Evolutionary conservation across 2,113 vertebrate species (phyloP), one percentile per base, ranked within the genome.

Genomic region (Melanerpes aurifrons): DNA sequence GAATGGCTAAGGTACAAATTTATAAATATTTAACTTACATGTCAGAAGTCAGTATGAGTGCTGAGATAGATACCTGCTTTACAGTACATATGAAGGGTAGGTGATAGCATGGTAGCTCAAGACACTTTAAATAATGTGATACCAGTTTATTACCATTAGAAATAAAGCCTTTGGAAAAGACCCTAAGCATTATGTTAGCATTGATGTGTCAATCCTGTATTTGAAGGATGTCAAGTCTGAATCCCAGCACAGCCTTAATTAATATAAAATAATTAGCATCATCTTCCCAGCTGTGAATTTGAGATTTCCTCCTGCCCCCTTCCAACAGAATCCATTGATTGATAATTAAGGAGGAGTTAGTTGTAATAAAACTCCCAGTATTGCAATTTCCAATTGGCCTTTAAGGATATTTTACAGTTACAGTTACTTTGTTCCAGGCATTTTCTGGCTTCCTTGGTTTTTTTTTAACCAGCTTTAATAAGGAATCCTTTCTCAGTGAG

Each of bases 191-290:
- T 96, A 96, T 98, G 97, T 97, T 98, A 97, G 90, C 98, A 97
- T 95, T 98, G 98, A 98, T 98, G 96, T 98, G 97, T 98, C 98
- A 98, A 98, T 98, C 97, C 93, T 96, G 96, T 89, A 96, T 96
- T 97, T 97, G 97, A 98, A 98, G 94, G 94, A 98, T 98, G 97
- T 95, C 93, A 97, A 28, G 61, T 93, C 95, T 96, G 96, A 98
- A 97, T 98, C 97, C 97, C 98, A 97, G 97, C 96, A 97, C 98
- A 97, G 96, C 87, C 95, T 98, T 98, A 98, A 98, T 98, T 98
- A 98, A 98, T 97, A 98, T 96, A 97, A 97, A 98, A 98, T 98
- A 98, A 98, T 98, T 98, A 98, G 97, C 97, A 98, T 98, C 97
- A 98, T 97, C 98, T 97, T 97, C 97, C 98, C 98, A 98, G 96